Conservation (phyloP, 2,113 vertebrate species). For the Tachuris rubrigastra region DNA sequence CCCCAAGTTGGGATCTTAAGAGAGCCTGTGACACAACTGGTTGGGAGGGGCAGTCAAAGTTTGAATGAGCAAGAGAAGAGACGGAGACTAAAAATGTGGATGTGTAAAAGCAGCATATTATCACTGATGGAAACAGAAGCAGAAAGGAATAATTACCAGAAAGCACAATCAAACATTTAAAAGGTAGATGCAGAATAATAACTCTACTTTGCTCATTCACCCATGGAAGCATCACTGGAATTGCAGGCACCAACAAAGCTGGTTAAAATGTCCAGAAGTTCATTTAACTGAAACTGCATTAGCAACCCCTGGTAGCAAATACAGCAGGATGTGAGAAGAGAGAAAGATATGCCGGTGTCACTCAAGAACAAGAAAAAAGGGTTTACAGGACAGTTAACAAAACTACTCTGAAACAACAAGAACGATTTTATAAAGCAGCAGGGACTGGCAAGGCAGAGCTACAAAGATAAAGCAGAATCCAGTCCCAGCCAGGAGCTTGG, state of each 20-base stretch:
- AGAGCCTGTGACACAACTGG: not conserved
- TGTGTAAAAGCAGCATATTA: not conserved
- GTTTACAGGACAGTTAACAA: not conserved
- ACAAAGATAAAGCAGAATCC: not conserved
- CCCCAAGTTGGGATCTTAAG: not conserved
- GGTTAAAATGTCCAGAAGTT: not conserved
- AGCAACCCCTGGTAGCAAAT: not conserved
- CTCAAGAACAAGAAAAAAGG: not conserved
- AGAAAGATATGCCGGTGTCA: not conserved
- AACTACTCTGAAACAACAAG: not conserved
- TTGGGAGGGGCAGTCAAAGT: not conserved
- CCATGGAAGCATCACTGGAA: not conserved
- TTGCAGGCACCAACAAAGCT: not conserved
- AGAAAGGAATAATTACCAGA: not conserved
- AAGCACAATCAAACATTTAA: not conserved
- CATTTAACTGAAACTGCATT: not conserved
- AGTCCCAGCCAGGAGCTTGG: not conserved
- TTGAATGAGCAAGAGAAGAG: not conserved
- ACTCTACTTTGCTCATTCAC: not conserved
- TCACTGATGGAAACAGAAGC: not conserved
- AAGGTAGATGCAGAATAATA: not conserved
- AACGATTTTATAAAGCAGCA: not conserved
- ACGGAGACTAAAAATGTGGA: not conserved
- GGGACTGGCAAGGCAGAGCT: not conserved
- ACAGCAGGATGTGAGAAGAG: not conserved